A percentile compares a stretch with the other conserved stretches of the same genome.
Conservation (phyloP, 2,888 invertebrate species). For the Lydus trimaculatus region DNA sequence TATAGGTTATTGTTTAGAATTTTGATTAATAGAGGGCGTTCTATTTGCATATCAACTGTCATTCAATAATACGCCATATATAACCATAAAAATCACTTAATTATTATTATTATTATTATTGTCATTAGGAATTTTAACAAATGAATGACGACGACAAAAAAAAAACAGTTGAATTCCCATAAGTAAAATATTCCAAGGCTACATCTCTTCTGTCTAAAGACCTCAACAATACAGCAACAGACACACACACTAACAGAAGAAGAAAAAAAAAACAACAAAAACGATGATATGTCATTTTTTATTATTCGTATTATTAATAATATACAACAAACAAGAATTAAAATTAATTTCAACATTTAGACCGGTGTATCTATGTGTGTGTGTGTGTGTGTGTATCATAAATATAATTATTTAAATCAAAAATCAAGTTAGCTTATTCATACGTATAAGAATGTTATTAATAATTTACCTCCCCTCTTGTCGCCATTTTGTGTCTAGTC, state of each 20-base stretch:
- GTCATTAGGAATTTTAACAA: background rate
- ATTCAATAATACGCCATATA: background rate
- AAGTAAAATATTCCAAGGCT: constrained; percentile 33
- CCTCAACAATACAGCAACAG: background rate
- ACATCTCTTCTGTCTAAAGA: background rate
- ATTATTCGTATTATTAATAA: constrained; percentile 33
- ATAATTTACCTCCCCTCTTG: background rate
- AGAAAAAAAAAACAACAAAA: constrained; percentile 8
- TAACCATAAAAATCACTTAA: background rate
- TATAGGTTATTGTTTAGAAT: background rate
- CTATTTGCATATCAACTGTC: background rate
- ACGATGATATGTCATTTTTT: constrained; percentile 33
- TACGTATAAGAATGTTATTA: background rate
- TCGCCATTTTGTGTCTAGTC: background rate
- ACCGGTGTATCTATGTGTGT: too few species aligned
- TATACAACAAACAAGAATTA: constrained; percentile 22
- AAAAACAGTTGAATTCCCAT: constrained; percentile 12
- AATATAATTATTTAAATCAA: constrained; percentile 19
- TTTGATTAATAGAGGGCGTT: background rate
- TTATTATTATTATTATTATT: background rate
- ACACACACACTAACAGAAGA: too few species aligned
- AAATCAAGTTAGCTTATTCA: background rate
- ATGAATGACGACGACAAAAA: background rate
- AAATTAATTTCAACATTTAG: constrained; percentile 32
- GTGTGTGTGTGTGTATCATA: too few species aligned